Conservation (phyloP, 2,888 invertebrate species). For the Ganaspis brasiliensis region DNA sequence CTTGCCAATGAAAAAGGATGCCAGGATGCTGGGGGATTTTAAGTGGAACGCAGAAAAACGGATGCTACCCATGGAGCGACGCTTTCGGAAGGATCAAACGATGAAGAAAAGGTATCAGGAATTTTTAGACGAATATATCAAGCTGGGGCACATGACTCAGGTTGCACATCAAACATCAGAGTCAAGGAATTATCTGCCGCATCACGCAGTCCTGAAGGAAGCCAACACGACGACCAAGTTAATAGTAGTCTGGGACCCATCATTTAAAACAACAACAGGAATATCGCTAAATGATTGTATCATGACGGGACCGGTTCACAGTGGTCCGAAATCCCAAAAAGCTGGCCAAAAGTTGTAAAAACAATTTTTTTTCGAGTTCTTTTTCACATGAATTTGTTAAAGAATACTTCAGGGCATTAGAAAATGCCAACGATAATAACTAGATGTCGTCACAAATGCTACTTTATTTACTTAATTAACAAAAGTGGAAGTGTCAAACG, state of each 20-base stretch:
- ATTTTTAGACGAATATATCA: neutral
- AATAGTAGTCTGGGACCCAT: constrained; percentile 35
- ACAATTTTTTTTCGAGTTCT: no score
- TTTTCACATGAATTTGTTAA: no score
- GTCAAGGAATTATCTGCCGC: neutral
- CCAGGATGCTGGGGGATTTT: neutral
- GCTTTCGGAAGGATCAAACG: neutral
- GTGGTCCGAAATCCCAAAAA: no score
- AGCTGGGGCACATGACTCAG: neutral
- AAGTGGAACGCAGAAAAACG: neutral
- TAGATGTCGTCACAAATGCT: no score
- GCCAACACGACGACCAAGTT: constrained; percentile 14
- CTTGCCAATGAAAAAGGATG: neutral
- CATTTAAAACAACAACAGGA: neutral
- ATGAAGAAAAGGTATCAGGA: neutral
- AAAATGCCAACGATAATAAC: no score
- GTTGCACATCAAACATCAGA: neutral
- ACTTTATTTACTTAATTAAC: no score
- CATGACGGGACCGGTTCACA: neutral
- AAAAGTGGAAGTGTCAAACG: no score
- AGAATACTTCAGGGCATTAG: no score
- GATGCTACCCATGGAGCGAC: neutral
- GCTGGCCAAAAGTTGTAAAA: no score
- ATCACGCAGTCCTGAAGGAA: constrained; percentile 37
- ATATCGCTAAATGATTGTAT: neutral